Percentiles rank a stretch among this genome's conserved stretches.
Conservation (phyloP, 2,797 vertebrate species). For the Delichon dasypus region DNA sequence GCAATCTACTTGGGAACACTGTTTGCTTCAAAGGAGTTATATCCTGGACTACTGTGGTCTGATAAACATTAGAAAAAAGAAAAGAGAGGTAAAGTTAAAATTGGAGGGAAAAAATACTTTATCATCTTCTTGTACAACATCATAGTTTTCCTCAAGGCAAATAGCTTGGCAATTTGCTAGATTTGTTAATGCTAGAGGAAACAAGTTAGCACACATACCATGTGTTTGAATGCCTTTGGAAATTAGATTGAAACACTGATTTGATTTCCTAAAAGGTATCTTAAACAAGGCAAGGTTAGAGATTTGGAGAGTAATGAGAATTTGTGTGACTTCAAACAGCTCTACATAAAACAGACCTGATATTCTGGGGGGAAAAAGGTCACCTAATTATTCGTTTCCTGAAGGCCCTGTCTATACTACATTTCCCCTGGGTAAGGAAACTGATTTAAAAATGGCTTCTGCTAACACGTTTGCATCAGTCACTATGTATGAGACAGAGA, state of each 20-base stretch:
- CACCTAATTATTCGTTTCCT: conserved; percentile 72
- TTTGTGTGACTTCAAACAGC: conserved; percentile 65
- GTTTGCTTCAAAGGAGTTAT: not conserved
- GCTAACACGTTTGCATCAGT: conserved; percentile 14
- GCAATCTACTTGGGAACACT: not conserved
- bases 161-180: conserved; percentile 69
- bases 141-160: conserved; percentile 65
- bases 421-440: conserved; percentile 67
- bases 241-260: conserved; percentile 74
- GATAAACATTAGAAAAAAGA: not conserved
- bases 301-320: conserved; percentile 73
- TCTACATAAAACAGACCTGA: conserved; percentile 68
- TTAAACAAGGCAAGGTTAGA: conserved; percentile 69
- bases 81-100: conserved; percentile 1
- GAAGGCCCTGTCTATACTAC: conserved; percentile 64
- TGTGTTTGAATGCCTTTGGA: conserved; percentile 72
- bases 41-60: not conserved
- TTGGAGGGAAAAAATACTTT: conserved; percentile 55
- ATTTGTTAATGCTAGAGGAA: conserved; percentile 74
- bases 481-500: not conserved
- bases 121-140: conserved; percentile 66
- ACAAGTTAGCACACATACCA: conserved; percentile 72
- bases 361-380: conserved; percentile 67
- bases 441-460: conserved; percentile 63
- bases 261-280: conserved; percentile 72